Conservation (phyloP, 2,797 vertebrate species). For the Hyperoplus immaculatus region DNA sequence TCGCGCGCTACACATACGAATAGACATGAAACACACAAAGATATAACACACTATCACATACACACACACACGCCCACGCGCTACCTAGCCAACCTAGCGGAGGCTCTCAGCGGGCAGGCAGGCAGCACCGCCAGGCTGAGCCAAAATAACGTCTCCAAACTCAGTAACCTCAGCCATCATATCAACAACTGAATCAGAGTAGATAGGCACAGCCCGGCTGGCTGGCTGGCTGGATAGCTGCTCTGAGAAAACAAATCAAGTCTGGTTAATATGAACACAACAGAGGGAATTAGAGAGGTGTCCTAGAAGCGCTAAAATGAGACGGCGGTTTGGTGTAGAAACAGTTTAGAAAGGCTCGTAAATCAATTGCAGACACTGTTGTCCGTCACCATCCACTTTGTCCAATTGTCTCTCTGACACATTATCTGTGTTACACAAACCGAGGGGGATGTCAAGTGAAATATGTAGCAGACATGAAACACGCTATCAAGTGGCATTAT, state of each 20-base stretch:
- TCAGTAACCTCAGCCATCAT: constrained; percentile 70
- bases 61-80: constrained; percentile 60
- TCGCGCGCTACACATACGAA: not conserved
- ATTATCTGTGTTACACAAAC: not conserved
- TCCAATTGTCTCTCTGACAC: constrained; percentile 36
- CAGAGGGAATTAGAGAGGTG: constrained; percentile 23
- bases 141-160: constrained; percentile 76
- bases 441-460: not conserved
- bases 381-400: constrained; percentile 49
- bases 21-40: constrained; percentile 15
- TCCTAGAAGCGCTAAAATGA: constrained; percentile 31
- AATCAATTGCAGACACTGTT: constrained; percentile 35
- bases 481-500: not conserved
- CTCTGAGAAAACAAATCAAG: constrained; percentile 46
- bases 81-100: constrained; percentile 59
- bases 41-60: not conserved
- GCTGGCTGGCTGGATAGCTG: constrained; percentile 41
- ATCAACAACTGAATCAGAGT: constrained; percentile 73
- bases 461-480: not conserved
- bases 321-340: constrained; percentile 12
- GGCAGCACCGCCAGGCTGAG: constrained; percentile 70
- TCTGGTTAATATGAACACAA: constrained; percentile 53
- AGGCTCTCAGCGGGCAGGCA: constrained; percentile 69
- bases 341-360: constrained; percentile 38
- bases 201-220: constrained; percentile 63